phyloP scores from a whole-genome alignment of 2,113 vertebrate species.

The Trochalopteron elliotii region DNA sequence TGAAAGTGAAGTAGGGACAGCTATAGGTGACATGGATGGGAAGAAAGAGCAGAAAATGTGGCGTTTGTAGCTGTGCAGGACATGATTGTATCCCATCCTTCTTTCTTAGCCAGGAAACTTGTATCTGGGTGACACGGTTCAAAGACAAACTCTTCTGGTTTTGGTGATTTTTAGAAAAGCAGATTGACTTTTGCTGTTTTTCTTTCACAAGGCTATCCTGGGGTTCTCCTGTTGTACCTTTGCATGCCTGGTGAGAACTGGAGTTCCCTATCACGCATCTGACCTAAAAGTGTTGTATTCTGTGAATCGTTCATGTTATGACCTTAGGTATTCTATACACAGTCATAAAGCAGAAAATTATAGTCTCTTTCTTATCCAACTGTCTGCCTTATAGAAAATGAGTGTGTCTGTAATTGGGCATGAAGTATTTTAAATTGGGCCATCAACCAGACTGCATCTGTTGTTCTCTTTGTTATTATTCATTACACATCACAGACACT shows the following conservation, averaged over 20 bases:
- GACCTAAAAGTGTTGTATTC: background rate
- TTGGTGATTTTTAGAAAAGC: background rate
- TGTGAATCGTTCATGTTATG: background rate
- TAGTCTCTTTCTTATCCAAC: conserved; percentile 18
- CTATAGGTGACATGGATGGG: rapidly evolving
- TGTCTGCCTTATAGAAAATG: conserved; percentile 20
- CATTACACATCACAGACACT: background rate
- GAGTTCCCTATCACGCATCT: background rate
- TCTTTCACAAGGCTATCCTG: background rate
- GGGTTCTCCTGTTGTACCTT: background rate
- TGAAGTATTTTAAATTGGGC: conserved; percentile 57
- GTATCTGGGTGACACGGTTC: background rate
- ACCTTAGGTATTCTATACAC: background rate
- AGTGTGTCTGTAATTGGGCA: conserved; percentile 44
- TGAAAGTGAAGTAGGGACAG: background rate
- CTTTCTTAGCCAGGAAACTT: background rate
- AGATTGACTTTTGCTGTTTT: background rate
- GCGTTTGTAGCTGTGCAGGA: background rate
- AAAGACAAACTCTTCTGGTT: background rate
- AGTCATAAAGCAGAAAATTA: conserved; percentile 9
- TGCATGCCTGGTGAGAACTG: background rate
- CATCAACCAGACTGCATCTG: conserved; percentile 35
- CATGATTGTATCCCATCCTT: background rate
- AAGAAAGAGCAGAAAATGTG: background rate
- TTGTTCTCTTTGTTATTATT: conserved; percentile 40